Evolutionary conservation across 2,797 vertebrate genomes (phyloP).

Genomic region (Clamator glandarius): DNA sequence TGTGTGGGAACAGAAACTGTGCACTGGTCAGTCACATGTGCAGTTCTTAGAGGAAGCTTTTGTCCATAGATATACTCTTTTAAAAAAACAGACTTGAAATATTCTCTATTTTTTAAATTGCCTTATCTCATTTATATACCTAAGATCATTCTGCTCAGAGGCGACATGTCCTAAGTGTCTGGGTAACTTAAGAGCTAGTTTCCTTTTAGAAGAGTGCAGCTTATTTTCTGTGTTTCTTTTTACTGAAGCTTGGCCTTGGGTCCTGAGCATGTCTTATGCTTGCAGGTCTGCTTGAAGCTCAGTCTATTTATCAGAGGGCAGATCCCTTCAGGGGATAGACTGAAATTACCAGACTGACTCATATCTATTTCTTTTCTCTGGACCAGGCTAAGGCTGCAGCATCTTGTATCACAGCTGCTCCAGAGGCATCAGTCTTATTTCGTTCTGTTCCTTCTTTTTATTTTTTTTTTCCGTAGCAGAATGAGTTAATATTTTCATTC

Average conservation of each 20-base stretch:
- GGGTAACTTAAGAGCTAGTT: background rate
- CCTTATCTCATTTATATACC: background rate
- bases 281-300: background rate
- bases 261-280: background rate
- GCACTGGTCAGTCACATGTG: accelerated
- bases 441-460: background rate
- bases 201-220: background rate
- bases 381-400: background rate
- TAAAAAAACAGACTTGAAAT: background rate
- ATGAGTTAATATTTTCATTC: background rate
- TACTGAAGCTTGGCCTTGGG: background rate
- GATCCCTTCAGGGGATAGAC: background rate
- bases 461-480: background rate
- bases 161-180: background rate
- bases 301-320: too few relatives aligned
- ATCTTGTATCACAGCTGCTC: background rate
- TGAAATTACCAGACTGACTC: background rate
- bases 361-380: background rate
- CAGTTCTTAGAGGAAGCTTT: background rate
- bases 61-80: background rate
- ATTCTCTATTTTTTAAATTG: background rate
- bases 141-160: background rate
- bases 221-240: background rate
- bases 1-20: background rate
- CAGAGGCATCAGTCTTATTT: background rate